Evolutionary conservation across 2,113 vertebrate genomes (phyloP).

Genomic region (Halcyon senegalensis): DNA sequence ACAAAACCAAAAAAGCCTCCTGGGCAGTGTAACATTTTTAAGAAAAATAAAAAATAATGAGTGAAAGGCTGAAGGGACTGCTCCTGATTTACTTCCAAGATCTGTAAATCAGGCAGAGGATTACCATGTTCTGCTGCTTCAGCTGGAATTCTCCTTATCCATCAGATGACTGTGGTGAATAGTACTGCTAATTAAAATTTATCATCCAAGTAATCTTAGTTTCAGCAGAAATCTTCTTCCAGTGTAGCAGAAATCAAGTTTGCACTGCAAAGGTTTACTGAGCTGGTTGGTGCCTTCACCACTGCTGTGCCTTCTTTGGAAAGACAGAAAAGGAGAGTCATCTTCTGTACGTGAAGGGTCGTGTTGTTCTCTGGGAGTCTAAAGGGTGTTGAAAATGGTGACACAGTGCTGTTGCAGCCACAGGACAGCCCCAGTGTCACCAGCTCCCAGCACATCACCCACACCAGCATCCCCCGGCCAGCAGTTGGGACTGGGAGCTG

Average conservation of each 20-base stretch:
- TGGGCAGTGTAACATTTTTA: not conserved
- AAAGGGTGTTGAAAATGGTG: fast-evolving
- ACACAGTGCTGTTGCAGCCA: not conserved
- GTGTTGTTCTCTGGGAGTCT: not conserved
- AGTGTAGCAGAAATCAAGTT: not conserved
- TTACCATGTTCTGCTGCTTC: not conserved
- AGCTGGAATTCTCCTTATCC: not conserved
- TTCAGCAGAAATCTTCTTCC: not conserved
- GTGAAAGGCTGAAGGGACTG: not conserved
- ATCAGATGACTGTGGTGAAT: not conserved
- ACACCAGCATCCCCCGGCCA: fast-evolving
- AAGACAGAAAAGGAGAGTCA: not conserved
- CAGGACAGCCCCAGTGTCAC: too few species aligned
- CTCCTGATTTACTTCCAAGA: not conserved
- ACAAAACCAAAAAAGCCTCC: not conserved
- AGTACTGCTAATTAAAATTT: not conserved
- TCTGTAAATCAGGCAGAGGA: not conserved
- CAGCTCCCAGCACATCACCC: fast-evolving
- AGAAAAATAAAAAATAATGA: not conserved
- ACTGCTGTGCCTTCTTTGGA: too few species aligned
- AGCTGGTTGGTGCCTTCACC: fast-evolving
- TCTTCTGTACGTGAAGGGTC: fast-evolving
- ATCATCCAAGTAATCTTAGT: not conserved
- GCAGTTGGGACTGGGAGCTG: not conserved
- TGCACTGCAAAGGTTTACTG: not conserved